Evolutionary conservation across 2,797 vertebrate species (phyloP).

Genomic region (Aselliscus stoliczkanus): DNA sequence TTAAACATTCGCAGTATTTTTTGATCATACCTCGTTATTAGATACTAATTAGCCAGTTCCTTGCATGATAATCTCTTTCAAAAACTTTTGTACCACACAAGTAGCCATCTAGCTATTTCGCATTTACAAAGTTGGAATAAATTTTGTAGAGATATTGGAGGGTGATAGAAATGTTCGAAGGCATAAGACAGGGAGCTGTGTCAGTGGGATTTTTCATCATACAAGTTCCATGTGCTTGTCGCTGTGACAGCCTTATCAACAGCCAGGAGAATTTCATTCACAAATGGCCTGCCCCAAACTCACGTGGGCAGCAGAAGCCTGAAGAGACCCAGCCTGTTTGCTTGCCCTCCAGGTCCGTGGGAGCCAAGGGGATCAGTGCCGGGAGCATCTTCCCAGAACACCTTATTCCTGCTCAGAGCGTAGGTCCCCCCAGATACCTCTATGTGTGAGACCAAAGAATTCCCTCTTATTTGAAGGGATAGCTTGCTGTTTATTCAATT

Average conservation of each 20-base stretch:
- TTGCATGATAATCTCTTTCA: not conserved
- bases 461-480: not conserved
- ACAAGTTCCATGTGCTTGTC: fast-evolving
- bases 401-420: not conserved
- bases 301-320: not conserved
- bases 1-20: too few relatives aligned
- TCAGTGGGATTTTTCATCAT: not conserved
- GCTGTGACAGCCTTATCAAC: not conserved
- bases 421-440: too few relatives aligned
- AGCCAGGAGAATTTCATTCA: not conserved
- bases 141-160: not conserved
- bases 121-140: too few relatives aligned
- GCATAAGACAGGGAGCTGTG: too few relatives aligned
- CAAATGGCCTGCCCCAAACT: not conserved
- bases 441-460: not conserved
- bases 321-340: too few relatives aligned
- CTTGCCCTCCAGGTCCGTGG: fast-evolving
- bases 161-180: fast-evolving
- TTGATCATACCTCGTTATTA: not conserved
- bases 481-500: not conserved
- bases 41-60: not conserved
- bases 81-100: not conserved
- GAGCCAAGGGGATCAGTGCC: not conserved
- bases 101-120: too few relatives aligned
- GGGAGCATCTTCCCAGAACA: not conserved